phyloP scores from a whole-genome alignment of 2,888 invertebrate genomes.

The Diogma glabrata region DNA sequence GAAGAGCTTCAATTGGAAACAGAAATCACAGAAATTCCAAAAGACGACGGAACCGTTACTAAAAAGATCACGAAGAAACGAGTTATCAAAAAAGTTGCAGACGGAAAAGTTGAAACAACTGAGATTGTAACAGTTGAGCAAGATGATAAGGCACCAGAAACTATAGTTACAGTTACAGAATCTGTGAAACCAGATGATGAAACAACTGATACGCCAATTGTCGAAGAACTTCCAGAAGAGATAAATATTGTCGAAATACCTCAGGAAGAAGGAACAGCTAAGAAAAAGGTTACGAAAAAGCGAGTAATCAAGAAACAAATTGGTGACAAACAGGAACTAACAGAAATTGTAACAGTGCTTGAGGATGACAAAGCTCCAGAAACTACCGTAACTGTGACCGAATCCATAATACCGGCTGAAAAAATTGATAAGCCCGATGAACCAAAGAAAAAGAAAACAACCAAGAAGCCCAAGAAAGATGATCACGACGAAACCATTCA shows the following conservation, averaged over 20 bases:
- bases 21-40: constrained; percentile 33
- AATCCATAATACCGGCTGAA: constrained; percentile 22
- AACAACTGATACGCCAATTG: constrained; percentile 22
- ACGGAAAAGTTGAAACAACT: constrained; percentile 21
- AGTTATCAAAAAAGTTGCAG: constrained; percentile 31
- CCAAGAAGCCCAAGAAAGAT: constrained; percentile 24
- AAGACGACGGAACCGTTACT: constrained; percentile 26
- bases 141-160: constrained; percentile 24
- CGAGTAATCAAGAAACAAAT: constrained; percentile 28
- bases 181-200: constrained; percentile 19
- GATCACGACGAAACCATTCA: constrained; percentile 29
- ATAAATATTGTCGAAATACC: constrained; percentile 22
- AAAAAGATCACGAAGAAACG: constrained; percentile 29
- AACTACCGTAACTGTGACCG: constrained; percentile 27
- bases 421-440: constrained; percentile 19
- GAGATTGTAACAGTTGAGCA: constrained; percentile 24
- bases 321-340: constrained; percentile 23
- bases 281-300: constrained; percentile 25
- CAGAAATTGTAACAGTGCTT: constrained; percentile 25
- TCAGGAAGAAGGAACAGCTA: constrained; percentile 22
- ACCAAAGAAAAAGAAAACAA: constrained; percentile 24
- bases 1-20: constrained; percentile 29
- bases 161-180: constrained; percentile 25
- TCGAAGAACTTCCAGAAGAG: constrained; percentile 32
- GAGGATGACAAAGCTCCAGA: constrained; percentile 32